Conservation (phyloP, 2,797 vertebrate species). For the Neosilurus mollespiculum region DNA sequence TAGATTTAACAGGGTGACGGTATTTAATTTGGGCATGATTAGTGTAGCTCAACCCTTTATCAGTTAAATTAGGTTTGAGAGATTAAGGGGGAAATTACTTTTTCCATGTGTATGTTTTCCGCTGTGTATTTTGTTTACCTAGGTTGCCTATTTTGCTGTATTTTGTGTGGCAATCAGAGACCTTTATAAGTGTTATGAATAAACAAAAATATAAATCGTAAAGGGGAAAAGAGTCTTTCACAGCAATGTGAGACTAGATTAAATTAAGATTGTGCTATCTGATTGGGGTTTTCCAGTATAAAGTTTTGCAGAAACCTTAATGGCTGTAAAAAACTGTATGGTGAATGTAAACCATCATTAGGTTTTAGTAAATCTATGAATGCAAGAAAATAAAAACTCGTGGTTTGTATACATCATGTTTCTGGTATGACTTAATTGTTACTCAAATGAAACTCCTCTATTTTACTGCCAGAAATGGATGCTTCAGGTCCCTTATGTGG, state of each 20-base stretch:
- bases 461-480: neutral
- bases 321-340: neutral
- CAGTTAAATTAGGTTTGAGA: too few relatives aligned
- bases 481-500: neutral
- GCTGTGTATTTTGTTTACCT: too few relatives aligned
- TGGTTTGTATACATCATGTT: neutral
- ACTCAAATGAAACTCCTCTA: neutral
- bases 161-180: too few relatives aligned
- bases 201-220: too few relatives aligned
- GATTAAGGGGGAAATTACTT: too few relatives aligned
- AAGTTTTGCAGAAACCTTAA: neutral
- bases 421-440: neutral
- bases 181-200: too few relatives aligned
- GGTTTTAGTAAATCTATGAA: constrained; percentile 10
- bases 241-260: neutral
- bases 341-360: neutral
- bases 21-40: too few relatives aligned
- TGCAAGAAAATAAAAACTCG: neutral
- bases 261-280: neutral
- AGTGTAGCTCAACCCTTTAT: too few relatives aligned
- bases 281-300: constrained; percentile 18
- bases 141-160: too few relatives aligned
- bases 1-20: too few relatives aligned
- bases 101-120: too few relatives aligned
- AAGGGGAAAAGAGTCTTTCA: too few relatives aligned